These are phyloP conservation scores for Ptyas mucosa DNA, from an alignment of 2,113 vertebrate genomes.

Conservation along the genomic window DNA sequence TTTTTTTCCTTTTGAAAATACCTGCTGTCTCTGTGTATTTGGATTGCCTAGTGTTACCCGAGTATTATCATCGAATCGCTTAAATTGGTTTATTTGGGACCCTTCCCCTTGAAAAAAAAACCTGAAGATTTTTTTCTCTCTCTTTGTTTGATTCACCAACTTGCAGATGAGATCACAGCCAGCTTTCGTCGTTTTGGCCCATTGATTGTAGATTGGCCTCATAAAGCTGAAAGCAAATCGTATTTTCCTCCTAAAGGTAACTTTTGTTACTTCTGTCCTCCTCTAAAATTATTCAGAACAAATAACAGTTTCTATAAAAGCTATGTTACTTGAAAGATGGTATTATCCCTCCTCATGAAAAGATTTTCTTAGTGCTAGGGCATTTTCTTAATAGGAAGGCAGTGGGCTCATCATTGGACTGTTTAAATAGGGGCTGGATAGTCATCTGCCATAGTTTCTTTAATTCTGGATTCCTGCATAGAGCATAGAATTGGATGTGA, in stretches of 20 bases:
- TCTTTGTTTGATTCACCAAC: slow-evolving; percentile 33
- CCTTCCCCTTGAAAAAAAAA: neutral
- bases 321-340: neutral
- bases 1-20: neutral
- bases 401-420: neutral
- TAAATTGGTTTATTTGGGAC: neutral
- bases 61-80: neutral
- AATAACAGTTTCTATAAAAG: neutral
- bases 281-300: neutral
- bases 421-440: neutral
- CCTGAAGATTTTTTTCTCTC: neutral
- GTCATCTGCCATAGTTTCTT: neutral
- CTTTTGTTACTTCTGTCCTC: neutral
- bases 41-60: neutral
- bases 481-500: too few species aligned
- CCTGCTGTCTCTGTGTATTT: slow-evolving; percentile 16
- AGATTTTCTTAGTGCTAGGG: neutral
- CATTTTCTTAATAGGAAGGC: neutral
- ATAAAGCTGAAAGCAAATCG: slow-evolving; percentile 99
- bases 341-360: neutral
- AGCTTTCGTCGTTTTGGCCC: slow-evolving; percentile 98
- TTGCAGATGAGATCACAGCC: slow-evolving; percentile 95
- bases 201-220: slow-evolving; percentile 98
- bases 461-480: neutral
- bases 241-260: slow-evolving; percentile 99